Evolutionary conservation across 2,888 invertebrate genomes (phyloP), one percentile per base, ranked within the genome.

Genomic region (Leptopterna dolabrata): DNA sequence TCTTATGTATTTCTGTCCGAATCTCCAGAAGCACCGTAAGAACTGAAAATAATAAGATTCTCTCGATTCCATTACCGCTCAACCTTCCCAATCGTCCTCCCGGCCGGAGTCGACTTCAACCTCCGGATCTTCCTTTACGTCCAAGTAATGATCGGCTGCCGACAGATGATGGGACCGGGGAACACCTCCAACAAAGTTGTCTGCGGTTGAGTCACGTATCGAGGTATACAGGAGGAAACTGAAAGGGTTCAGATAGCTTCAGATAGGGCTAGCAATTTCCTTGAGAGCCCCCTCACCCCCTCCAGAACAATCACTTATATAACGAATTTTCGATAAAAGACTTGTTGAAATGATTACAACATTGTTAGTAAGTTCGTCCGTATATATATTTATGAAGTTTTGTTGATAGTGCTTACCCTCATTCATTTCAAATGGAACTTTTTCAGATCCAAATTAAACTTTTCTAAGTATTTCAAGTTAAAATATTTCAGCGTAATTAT

Each of bases 221-320:
- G 29, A 43, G 41, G 76, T 76, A 41, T 43, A 36, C n/a, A n/a
- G n/a, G 43, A n/a, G 43, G 76, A 76, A 76, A 76, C 19, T 30
- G 76, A 76, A 41, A 41, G 41, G 41, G n/a, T 30, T 76, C 76
- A 41, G 76, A 76, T 76, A 76, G 76, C 36, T 30, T 76, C 76
- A 41, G 76, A 76, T 76, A 76, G 76, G 14, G 19, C 19, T 41
- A 76, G n/a, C 76, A 76, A 76, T 76, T 76, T 76, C 76, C 76
- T 76, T 43, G 76, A 76, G 41, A 76, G 76, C 41, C 41, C n/a
- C 19, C 71, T 24, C 36, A 36, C 29, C 14, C 51, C n/a, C n/a
- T n/a, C n/a, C n/a, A n/a, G n/a, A n/a, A n/a, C n/a, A n/a, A n/a
- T n/a, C n/a, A n/a, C n/a, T n/a, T n/a, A n/a, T n/a, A n/a, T n/a